A percentile compares a stretch with the other conserved stretches of the same genome.
Evolutionary conservation across 1,140 invertebrate genomes (phyloP).

Genomic region (Tetragnatha versicolor): DNA sequence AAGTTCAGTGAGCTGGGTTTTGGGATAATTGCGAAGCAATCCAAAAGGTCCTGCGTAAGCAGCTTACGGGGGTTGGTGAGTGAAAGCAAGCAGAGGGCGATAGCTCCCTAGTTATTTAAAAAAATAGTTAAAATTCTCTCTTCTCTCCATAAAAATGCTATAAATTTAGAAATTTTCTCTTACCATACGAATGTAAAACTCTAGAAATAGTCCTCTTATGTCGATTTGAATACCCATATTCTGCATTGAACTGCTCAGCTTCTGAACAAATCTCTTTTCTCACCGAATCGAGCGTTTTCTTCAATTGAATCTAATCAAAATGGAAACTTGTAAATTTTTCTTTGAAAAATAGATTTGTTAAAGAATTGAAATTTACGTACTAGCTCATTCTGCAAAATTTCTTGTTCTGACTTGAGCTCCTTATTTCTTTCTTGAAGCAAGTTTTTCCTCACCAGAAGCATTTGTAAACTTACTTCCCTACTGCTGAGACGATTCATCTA

Average conservation of each 20-base stretch:
- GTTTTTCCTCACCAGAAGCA: neutral
- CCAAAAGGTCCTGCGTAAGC: too few species aligned
- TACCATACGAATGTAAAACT: too few species aligned
- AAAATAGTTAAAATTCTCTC: too few species aligned
- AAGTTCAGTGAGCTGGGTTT: too few species aligned
- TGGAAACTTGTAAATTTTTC: neutral
- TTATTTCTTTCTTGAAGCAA: conserved; percentile 18
- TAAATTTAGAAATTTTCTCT: neutral
- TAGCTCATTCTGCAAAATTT: neutral
- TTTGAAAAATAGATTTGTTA: neutral
- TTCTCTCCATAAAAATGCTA: too few species aligned
- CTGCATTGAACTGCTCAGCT: neutral
- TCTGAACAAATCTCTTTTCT: neutral
- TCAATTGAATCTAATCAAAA: conserved; percentile 1
- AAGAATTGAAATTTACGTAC: neutral
- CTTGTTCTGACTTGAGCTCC: conserved; percentile 12
- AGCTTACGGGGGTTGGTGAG: too few species aligned
- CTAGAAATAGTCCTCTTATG: too few species aligned
- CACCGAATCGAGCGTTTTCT: neutral
- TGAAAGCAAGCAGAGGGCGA: too few species aligned
- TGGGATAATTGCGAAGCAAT: too few species aligned
- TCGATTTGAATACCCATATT: neutral
- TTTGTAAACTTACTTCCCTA: conserved; percentile 9
- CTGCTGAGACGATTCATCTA: conserved; percentile 22
- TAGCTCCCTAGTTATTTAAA: too few species aligned